Conservation (phyloP, 2,113 vertebrate species). For the Callospermophilus lateralis region DNA sequence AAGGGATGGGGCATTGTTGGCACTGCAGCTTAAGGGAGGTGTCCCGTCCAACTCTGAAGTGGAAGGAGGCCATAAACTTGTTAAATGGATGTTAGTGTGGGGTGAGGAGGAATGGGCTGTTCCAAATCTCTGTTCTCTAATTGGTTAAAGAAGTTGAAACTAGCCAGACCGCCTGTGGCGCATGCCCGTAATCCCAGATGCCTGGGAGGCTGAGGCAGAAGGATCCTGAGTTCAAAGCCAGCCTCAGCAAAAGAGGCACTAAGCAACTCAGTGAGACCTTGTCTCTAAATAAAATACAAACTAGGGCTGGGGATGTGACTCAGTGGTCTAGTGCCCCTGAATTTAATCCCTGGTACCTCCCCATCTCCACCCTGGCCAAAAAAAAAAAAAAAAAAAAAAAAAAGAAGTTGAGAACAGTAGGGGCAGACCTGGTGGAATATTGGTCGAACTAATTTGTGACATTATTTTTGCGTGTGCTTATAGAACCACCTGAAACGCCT, state of each 20-base stretch:
- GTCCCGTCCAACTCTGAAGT: background rate
- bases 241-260: too few species aligned
- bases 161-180: too few species aligned
- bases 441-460: background rate
- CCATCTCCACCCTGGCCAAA: too few species aligned
- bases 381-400: too few species aligned
- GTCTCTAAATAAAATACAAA: too few species aligned
- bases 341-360: too few species aligned
- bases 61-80: background rate
- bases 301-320: too few species aligned
- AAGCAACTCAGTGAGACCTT: too few species aligned
- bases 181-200: too few species aligned
- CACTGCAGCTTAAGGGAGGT: background rate
- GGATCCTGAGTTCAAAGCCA: too few species aligned
- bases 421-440: background rate
- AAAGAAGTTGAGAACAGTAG: background rate
- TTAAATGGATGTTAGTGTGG: background rate
- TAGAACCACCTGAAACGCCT: background rate
- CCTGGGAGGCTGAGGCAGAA: too few species aligned
- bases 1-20: accelerated
- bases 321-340: too few species aligned
- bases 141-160: background rate
- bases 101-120: background rate
- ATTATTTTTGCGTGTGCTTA: background rate
- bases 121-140: background rate